These are phyloP conservation scores for Buceros bicornis DNA, from an alignment of 2,797 vertebrate species.

Conservation along the genomic window DNA sequence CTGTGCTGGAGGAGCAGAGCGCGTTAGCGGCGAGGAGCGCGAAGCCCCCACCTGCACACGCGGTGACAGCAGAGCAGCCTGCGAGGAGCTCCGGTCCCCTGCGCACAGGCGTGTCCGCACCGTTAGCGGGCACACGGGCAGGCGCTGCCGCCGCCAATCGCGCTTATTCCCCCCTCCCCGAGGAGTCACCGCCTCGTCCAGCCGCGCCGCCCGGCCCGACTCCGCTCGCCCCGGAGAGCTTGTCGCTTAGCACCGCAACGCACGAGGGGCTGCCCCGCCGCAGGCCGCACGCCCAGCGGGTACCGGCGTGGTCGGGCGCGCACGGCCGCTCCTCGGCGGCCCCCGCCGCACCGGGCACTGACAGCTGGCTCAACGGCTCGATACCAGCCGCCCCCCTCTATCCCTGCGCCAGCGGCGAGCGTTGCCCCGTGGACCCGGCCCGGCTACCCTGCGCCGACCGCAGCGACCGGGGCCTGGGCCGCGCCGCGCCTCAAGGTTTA, in stretches of 20 bases:
- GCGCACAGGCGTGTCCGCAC: not conserved
- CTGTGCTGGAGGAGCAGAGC: accelerated
- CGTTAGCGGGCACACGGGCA: not conserved
- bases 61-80: not conserved
- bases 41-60: not conserved
- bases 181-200: not conserved
- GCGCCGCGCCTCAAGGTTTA: too few species aligned
- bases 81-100: not conserved
- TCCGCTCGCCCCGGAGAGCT: not conserved
- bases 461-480: too few species aligned
- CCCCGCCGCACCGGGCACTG: not conserved
- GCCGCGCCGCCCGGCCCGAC: not conserved
- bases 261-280: not conserved
- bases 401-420: too few species aligned
- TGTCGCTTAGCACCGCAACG: not conserved
- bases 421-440: too few species aligned
- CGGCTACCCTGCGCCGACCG: too few species aligned
- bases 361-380: not conserved
- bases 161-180: too few species aligned
- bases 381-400: not conserved
- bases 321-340: too few species aligned
- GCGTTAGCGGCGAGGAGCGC: not conserved
- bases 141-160: not conserved
- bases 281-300: not conserved
- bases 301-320: not conserved